Base-by-base conservation (phyloP, 2,888 invertebrate species). In the Drosophila phalerata region DNA sequence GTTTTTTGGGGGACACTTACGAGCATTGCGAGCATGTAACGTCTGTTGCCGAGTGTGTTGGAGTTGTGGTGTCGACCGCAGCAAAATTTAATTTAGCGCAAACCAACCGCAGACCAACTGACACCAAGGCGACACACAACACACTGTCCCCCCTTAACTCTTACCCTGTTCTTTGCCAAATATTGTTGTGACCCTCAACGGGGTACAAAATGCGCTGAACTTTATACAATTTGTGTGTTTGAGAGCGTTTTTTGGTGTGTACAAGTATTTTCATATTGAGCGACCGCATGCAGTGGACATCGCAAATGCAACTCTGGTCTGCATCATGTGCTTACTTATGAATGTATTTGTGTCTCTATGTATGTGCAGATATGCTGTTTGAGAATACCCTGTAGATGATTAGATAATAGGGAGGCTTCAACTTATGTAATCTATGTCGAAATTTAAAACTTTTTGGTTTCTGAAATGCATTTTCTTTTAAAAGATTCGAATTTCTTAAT, bases 11-110 rank as follows among this genome's bases (percentile, higher is more conserved):
- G 11, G 9, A 48, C 48, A 58, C 19, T 58, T 58, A 19, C 38
- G 48, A 48, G 11, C 30, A 38, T 48, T 47, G 28, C 40, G 43
- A 42, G 56, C 48, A 53, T 58, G 61, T 40, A 49, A 51, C 37
- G 55, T 73, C 22, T 69, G 30, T 49, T 55, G 52, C 43, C 49
- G 45, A 53, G 60, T 65, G 49, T 40, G 63, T 57, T 64, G 74
- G 74, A 69, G 74, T 68, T 79, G 70, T 67, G 77, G 72, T 73
- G 72, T 40, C 70, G 73, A 69, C 74, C 76, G 78, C 74, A 69
- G 55, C 63, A 53, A 88, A 85, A 85, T 85, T 85, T 86, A 85
- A 85, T 85, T 88, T 85, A 86, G 85, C 84, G 84, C 85, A 83
- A 83, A 73, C 83, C 88, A 77, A 83, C 86, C 84, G 68, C 86